Conservation (phyloP, 2,113 vertebrate species). For the Propithecus coquereli region DNA sequence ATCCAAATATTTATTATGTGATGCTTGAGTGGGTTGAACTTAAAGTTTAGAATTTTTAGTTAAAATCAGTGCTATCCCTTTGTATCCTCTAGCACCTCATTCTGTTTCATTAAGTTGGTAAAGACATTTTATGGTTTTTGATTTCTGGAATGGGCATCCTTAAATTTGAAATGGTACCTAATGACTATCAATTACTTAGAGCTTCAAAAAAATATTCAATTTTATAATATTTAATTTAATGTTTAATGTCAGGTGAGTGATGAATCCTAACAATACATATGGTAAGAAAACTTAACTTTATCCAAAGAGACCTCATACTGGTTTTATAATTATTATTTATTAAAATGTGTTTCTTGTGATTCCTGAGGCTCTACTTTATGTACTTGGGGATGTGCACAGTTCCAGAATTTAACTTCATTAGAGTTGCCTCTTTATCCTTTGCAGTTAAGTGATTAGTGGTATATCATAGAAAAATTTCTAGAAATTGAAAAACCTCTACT, state of each 20-base stretch:
- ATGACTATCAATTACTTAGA: background rate
- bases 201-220: slow-evolving; percentile 15
- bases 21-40: background rate
- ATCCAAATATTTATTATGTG: background rate
- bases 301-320: background rate
- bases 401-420: slow-evolving; percentile 10
- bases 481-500: background rate
- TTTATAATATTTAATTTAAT: background rate
- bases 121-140: slow-evolving; percentile 16
- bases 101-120: background rate
- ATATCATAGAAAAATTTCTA: background rate
- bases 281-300: background rate
- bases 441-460: background rate
- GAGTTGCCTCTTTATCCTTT: background rate
- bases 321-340: background rate
- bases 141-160: slow-evolving; percentile 19
- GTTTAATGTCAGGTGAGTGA: background rate
- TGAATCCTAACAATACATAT: background rate
- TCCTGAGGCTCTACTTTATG: background rate
- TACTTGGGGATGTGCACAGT: background rate
- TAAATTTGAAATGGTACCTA: background rate
- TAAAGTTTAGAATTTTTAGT: slow-evolving; percentile 32
- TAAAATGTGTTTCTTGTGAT: background rate
- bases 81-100: background rate
- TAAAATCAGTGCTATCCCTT: background rate